Conservation (phyloP, 2,888 invertebrate species). For the Formica aserva region DNA sequence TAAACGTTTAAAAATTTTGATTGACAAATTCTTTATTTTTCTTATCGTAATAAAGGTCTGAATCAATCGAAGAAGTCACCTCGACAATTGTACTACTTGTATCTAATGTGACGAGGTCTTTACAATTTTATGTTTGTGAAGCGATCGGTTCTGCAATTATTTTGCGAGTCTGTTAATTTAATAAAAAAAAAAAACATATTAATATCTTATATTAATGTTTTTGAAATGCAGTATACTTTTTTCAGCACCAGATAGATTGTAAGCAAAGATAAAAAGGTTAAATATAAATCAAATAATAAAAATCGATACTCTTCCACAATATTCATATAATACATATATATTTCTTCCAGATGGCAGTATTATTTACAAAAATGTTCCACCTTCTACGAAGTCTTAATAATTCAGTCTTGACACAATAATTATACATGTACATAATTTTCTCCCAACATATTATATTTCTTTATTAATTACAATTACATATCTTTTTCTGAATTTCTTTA, state of each 20-base stretch:
- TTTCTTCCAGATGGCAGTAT: conserved; percentile 79
- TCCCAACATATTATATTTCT: conserved; percentile 63
- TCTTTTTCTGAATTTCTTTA: conserved; percentile 43
- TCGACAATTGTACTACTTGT: conserved; percentile 35
- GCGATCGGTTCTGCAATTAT: conserved; percentile 49
- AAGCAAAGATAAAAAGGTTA: conserved; percentile 45
- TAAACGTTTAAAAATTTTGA: conserved; percentile 15
- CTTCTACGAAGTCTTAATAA: conserved; percentile 82
- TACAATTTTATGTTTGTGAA: conserved; percentile 57
- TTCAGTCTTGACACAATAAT: conserved; percentile 83
- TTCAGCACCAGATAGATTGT: conserved; percentile 12
- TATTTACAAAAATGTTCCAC: conserved; percentile 84
- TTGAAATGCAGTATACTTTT: neutral
- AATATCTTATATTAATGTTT: conserved; percentile 51
- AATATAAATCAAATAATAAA: conserved; percentile 30
- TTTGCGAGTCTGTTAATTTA: conserved; percentile 63
- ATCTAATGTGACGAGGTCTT: conserved; percentile 57
- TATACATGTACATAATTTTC: conserved; percentile 76
- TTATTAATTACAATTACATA: conserved; percentile 63
- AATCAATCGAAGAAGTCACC: conserved; percentile 11
- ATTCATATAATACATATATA: conserved; percentile 80
- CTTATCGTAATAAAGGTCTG: neutral
- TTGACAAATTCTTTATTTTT: neutral
- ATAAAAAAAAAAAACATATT: conserved; percentile 55
- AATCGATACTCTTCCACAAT: conserved; percentile 49